Evolutionary conservation across 2,113 vertebrate species (phyloP), one percentile per base, ranked within the genome.

Genomic region (Zootoca vivipara): DNA sequence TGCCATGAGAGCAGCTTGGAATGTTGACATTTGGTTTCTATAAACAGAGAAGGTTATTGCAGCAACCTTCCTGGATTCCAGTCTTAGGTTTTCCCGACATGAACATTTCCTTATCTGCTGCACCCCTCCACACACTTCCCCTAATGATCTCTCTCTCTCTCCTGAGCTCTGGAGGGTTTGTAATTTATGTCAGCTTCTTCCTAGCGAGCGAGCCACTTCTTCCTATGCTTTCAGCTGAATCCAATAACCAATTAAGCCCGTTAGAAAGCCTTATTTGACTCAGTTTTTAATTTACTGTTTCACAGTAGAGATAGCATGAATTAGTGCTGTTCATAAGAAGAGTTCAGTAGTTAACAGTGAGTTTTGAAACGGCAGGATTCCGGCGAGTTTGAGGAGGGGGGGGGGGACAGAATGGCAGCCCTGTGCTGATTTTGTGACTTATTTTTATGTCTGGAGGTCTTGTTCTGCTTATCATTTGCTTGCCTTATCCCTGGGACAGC

Each of bases 221-320:
- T 87, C 65, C 85, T 80, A 7, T 56, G 65, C 85, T 87, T 87
- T 87, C 77, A 87, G 85, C 85, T 87, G 65, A 87, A 87, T 87
- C 77, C 85, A 87, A 80, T 87, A 87, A 87, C 77, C 77, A 87
- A 87, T 87, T 87, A 72, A 87, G 85, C 42, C 65, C 67, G 56
- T 80, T 56, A 28, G 77, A 87, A 80, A 87, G 77, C 77, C 78
- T 80, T 58, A 80, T 87, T 87, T 56, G 77, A 72, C 65, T 58
- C 77, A 7, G 85, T 78, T 70, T 73, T 56, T 80, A 70, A 87
- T 87, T 87, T 72, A 70, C 85, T 56, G 9, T 75, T 70, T 87
- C 78, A 35, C 65, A 58, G 67, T 58, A n/a, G 56, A 26, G 77
- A n/a, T 46, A 2, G 46, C 24, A 13, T 87, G 85, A 87, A 87